A percentile compares a stretch with the other conserved stretches of the same genome.
These are phyloP conservation scores for Sparus aurata DNA, from an alignment of 2,797 vertebrate species.

Conservation along the genomic window DNA sequence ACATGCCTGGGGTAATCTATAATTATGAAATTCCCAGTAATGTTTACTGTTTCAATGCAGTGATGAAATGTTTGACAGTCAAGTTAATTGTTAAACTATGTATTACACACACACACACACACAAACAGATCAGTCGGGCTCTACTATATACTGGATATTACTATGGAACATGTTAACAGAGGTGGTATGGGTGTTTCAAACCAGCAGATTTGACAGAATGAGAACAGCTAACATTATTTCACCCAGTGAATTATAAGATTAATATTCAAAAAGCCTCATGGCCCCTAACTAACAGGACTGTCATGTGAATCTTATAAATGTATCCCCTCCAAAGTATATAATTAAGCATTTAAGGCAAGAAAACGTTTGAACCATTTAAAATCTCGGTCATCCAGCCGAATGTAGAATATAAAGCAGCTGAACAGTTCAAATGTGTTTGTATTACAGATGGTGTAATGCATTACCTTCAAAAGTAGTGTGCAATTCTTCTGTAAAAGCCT, in stretches of 20 bases:
- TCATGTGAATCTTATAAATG: background rate
- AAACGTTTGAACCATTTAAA: background rate
- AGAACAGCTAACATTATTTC: background rate
- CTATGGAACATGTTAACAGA: background rate
- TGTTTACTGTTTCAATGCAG: too few relatives aligned
- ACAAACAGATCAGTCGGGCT: too few relatives aligned
- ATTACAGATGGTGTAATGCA: background rate
- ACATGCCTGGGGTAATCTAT: too few relatives aligned
- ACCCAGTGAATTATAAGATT: background rate
- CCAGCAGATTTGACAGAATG: background rate
- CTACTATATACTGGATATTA: background rate
- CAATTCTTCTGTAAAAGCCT: conserved; percentile 87
- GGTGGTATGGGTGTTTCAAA: background rate
- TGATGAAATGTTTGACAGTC: too few relatives aligned
- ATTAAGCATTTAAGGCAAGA: background rate
- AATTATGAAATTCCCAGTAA: too few relatives aligned
- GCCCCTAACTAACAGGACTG: background rate
- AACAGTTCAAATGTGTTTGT: background rate
- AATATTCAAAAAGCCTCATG: background rate
- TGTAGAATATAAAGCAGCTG: background rate
- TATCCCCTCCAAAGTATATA: background rate
- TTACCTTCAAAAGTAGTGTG: conserved; percentile 87
- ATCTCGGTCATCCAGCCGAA: background rate
- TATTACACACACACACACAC: too few relatives aligned
- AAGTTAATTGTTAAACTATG: too few relatives aligned